A percentile compares a stretch with the other conserved stretches of the same genome.
phyloP scores from a whole-genome alignment of 2,797 vertebrate species.

The Eidolon dupreanum region DNA sequence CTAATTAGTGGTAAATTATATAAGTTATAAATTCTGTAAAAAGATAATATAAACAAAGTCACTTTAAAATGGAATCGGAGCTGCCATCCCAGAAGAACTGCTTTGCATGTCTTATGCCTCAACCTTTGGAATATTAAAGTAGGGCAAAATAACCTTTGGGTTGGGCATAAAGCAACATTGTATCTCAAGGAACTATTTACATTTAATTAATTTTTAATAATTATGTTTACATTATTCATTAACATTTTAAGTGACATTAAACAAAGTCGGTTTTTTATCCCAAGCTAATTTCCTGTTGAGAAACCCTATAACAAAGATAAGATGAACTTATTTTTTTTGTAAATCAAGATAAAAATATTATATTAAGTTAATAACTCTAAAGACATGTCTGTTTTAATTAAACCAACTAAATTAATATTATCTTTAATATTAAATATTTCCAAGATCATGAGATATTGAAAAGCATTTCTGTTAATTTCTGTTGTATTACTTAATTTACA shows the following conservation, averaged over 20 bases:
- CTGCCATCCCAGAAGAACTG: neutral
- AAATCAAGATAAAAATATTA: neutral
- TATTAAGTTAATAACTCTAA: neutral
- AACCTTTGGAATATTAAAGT: neutral
- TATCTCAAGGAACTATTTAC: neutral
- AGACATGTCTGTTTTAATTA: neutral
- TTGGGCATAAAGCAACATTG: neutral
- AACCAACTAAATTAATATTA: neutral
- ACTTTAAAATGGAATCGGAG: neutral
- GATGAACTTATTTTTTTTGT: neutral
- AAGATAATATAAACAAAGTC: neutral
- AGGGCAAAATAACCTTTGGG: neutral
- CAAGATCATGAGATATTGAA: neutral
- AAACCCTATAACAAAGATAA: neutral
- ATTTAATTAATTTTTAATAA: no score
- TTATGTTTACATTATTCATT: neutral
- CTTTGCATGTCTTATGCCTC: neutral
- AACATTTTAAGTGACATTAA: neutral
- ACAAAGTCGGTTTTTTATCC: neutral
- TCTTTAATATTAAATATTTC: neutral
- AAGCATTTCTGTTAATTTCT: neutral
- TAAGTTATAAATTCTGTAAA: neutral
- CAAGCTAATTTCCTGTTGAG: neutral
- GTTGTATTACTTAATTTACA: neutral
- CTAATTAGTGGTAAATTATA: neutral